These are phyloP conservation scores for Zaprionus bogoriensis DNA, from an alignment of 2,888 invertebrate genomes.

Conservation along the genomic window DNA sequence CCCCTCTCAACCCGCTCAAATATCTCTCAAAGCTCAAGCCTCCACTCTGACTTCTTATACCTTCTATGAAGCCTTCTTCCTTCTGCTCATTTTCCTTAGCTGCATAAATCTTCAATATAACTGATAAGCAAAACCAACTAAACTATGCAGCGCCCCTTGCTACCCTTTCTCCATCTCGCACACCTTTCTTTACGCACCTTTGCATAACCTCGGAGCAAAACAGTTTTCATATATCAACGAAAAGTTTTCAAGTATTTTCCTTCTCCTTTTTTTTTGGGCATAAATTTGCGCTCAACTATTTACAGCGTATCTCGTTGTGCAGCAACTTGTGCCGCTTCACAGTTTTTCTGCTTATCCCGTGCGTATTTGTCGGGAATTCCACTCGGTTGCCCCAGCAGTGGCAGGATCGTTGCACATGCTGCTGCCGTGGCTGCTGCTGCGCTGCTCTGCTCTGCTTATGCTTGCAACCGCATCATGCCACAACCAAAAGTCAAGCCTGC, in stretches of 20 bases:
- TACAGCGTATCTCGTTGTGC: neutral
- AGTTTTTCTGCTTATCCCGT: slow-evolving; percentile 12
- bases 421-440: slow-evolving; percentile 30
- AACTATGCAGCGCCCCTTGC: neutral
- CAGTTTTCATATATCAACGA: neutral
- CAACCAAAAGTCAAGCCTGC: no score
- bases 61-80: no score
- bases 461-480: no score
- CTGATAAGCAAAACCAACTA: no score
- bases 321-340: neutral
- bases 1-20: no score
- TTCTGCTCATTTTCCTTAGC: no score
- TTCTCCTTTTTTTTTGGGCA: no score
- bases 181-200: neutral
- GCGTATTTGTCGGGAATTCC: slow-evolving; percentile 24
- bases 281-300: neutral
- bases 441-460: no score
- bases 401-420: slow-evolving; percentile 24
- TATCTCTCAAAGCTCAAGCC: no score
- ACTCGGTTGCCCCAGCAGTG: slow-evolving; percentile 11
- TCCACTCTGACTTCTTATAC: no score
- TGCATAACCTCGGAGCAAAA: neutral
- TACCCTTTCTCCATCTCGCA: neutral
- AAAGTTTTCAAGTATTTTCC: neutral
- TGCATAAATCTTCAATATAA: no score